Base-by-base conservation (phyloP, 2,113 vertebrate genomes). In the Oenanthe oenanthe region DNA sequence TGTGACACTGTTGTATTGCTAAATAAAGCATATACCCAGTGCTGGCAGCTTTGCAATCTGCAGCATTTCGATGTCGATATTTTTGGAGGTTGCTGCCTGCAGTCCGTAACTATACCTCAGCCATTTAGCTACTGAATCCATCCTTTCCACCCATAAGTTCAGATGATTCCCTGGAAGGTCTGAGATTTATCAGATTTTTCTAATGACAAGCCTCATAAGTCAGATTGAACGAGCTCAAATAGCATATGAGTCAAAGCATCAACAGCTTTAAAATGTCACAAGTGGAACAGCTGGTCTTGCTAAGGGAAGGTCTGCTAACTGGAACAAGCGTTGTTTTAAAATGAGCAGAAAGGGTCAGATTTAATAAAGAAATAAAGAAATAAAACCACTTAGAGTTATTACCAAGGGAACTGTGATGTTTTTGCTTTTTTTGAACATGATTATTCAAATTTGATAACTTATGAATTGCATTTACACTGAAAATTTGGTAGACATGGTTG, bases 131-230 rank as follows among this genome's bases (percentile, higher is more conserved):
- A 78, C 62, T 62, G 83, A 88, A 87, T 85, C 93, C 92, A 89
- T 81, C 95, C 85, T 97, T 93, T 96, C 85, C 94, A 94, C 63
- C 79, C 53, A 1, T 90, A 88, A 71, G 81, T 95, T 94, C 84
- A 95, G 62, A 94, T 96, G 93, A 92, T 96, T 96, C 95, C 85
- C 89, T 97, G 94, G 95, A 97, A 97, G 96, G 92, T 89, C 94
- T 93, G 92, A 89, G 91, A 96, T 97, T 97, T 96, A 93, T 97
- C 93, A 94, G 91, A 97, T 97, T 97, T 97, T 97, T 96, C 77
- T 96, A 73, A 95, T 94, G 94, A 40, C 93, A 94, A 85, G 50
- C 81, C 71, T 95, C 88, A 75, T 97, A 91, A 94, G 95, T 97
- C 96, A 96, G 82, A 94, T 81, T 92, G 93, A 92, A 95, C 80